These are phyloP conservation scores for Poecilia picta DNA, from an alignment of 2,797 vertebrate species.

Conservation along the genomic window DNA sequence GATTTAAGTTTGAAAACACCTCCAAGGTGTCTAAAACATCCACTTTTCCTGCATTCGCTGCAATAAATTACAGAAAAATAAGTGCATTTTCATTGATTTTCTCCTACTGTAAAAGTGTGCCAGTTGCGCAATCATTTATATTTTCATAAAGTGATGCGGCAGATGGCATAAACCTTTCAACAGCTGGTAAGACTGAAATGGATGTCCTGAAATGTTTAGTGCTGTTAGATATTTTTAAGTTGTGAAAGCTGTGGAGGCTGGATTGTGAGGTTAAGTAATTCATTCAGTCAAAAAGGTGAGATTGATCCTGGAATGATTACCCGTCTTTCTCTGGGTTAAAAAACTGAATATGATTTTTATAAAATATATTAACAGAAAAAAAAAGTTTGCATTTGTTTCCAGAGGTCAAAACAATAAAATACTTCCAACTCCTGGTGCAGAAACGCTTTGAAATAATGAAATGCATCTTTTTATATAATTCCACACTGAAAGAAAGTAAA, in stretches of 20 bases:
- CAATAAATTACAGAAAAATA: slow-evolving; percentile 15
- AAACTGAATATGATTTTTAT: not conserved
- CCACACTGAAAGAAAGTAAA: not conserved
- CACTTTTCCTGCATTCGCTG: slow-evolving; percentile 8
- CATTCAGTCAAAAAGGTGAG: not conserved
- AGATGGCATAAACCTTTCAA: slow-evolving; percentile 37
- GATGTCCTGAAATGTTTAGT: slow-evolving; percentile 1
- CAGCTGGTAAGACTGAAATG: slow-evolving; percentile 18
- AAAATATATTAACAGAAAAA: not conserved
- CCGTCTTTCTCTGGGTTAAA: not conserved
- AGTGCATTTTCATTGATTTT: slow-evolving; percentile 33
- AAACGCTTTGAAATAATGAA: slow-evolving; percentile 1
- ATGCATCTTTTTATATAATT: not conserved
- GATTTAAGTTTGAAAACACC: slow-evolving; percentile 24
- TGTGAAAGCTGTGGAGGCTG: slow-evolving; percentile 29
- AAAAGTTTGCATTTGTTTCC: not conserved
- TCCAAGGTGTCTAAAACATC: slow-evolving; percentile 18
- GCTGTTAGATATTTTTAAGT: slow-evolving; percentile 18
- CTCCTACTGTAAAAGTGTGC: slow-evolving; percentile 32
- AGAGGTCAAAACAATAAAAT: not conserved
- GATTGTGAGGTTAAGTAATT: slow-evolving; percentile 27
- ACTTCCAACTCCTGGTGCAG: not conserved
- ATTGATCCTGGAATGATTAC: not conserved
- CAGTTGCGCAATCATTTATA: slow-evolving; percentile 24
- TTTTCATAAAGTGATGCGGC: slow-evolving; percentile 21